phyloP scores from a whole-genome alignment of 2,888 invertebrate species.

The Andrena camellia region DNA sequence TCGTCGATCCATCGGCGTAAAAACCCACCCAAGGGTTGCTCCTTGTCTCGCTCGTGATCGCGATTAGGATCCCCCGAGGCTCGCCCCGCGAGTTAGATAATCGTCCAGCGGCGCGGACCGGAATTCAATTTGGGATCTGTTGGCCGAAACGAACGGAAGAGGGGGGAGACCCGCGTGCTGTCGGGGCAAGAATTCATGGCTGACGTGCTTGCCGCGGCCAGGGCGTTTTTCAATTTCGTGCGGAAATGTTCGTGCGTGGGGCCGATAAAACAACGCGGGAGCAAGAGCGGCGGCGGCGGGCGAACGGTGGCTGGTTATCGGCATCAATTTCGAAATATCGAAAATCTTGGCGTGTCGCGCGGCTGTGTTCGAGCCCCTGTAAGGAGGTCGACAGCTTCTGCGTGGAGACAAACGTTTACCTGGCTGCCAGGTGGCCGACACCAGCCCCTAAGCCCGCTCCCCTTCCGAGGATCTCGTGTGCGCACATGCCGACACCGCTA shows the following conservation, averaged over 20 bases:
- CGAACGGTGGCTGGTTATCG: constrained; percentile 51
- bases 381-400: constrained; percentile 58
- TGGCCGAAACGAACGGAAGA: constrained; percentile 8
- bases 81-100: constrained; percentile 20
- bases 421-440: constrained; percentile 28
- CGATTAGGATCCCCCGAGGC: background rate
- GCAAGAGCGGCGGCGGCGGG: constrained; percentile 21
- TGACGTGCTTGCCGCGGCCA: constrained; percentile 26
- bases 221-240: constrained; percentile 66
- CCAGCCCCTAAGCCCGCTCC: constrained; percentile 1
- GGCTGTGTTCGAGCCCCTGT: constrained; percentile 40
- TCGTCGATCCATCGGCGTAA: too few species aligned
- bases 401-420: constrained; percentile 65
- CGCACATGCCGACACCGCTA: constrained; percentile 29
- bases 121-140: constrained; percentile 50
- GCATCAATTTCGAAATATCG: constrained; percentile 66
- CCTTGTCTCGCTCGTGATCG: background rate
- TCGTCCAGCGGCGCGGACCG: constrained; percentile 3
- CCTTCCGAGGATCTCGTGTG: constrained; percentile 30
- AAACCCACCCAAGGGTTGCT: background rate
- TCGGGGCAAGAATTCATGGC: constrained; percentile 38
- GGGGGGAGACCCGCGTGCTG: background rate
- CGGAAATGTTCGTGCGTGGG: constrained; percentile 59
- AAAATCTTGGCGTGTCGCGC: constrained; percentile 62
- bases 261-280: constrained; percentile 60